Evolutionary conservation across 2,113 vertebrate genomes (phyloP), one percentile per base, ranked within the genome.

Genomic region (Myotis lucifugus): DNA sequence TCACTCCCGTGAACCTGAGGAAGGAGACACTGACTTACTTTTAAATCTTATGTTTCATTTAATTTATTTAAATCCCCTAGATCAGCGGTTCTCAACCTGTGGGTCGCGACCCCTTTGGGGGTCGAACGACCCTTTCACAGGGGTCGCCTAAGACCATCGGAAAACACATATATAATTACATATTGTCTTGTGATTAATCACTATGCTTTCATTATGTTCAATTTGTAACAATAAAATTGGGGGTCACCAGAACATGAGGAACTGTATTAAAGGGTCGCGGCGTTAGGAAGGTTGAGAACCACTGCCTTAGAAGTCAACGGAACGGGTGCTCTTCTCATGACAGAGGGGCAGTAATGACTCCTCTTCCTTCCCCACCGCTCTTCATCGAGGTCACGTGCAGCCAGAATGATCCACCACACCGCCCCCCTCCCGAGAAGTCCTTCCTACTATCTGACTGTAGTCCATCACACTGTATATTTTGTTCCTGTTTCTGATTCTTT

Each of bases 391-490:
- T 90, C 59, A 9, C 0, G 3, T 12, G 23, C 27, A 64, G 23
- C 17, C 18, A 56, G 76, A 91, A 73, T 77, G 54, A 86, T 18
- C 74, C 42, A 42, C 42, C 42, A 46, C 46, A 10, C 46, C 46
- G 1, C 61, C 37, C 34, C 15, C 10, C n/a, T 66, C 73, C 91
- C 81, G 69, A 70, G 85, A 91, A 87, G 87, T 64, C 84, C 84
- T 93, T 95, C 91, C 86, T 83, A 92, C 76, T 25, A 4, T 67
- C 95, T 82, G 52, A 54, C 70, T 86, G 37, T 67, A 10, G 85
- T 29, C 70, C 4, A 0, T 52, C 82, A 82, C 25, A 48, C 32
- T 6, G 17, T 40, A n/a, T 50, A 25, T 17, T 34, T 92, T 79
- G 42, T 21, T 42, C 61, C 52, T 40, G 32, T 14, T n/a, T 78